A percentile compares a stretch with the other conserved stretches of the same genome.
Conservation (phyloP, 1,140 invertebrate genomes). For the Drosophila asahinai region DNA sequence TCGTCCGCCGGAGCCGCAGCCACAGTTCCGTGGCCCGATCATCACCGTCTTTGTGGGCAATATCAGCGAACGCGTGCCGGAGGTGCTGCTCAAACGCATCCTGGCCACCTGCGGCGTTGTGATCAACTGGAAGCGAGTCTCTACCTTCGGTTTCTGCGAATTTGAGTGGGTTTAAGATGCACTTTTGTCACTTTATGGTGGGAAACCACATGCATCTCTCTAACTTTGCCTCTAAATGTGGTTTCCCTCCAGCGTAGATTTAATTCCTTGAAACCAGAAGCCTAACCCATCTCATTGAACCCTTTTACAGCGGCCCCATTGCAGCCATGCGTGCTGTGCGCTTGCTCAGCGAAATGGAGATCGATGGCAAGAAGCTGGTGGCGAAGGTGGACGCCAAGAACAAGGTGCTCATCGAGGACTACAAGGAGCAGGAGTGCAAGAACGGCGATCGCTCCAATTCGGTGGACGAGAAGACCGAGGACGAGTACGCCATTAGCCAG, state of each 20-base stretch:
- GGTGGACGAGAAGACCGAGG: slow-evolving; percentile 90
- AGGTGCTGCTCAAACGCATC: slow-evolving; percentile 97
- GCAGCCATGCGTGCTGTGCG: slow-evolving; percentile 97
- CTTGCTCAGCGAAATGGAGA: slow-evolving; percentile 96
- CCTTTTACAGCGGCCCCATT: slow-evolving; percentile 92
- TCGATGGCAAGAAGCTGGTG: slow-evolving; percentile 96
- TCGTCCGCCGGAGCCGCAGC: slow-evolving; percentile 72
- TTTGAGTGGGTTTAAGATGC: slow-evolving; percentile 84
- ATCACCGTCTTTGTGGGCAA: slow-evolving; percentile 99
- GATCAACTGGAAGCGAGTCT: slow-evolving; percentile 98
- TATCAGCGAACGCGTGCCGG: slow-evolving; percentile 97
- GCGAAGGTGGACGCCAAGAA: slow-evolving; percentile 99
- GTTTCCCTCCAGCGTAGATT: neutral
- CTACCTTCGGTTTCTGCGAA: slow-evolving; percentile 99
- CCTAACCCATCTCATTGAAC: neutral
- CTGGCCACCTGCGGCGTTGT: slow-evolving; percentile 96
- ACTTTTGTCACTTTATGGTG: neutral
- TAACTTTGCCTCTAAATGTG: neutral
- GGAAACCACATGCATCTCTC: neutral
- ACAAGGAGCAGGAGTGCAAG: slow-evolving; percentile 89
- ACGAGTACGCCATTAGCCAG: slow-evolving; percentile 90
- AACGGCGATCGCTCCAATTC: slow-evolving; percentile 78
- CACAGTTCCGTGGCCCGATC: slow-evolving; percentile 90
- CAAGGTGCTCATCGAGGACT: slow-evolving; percentile 96
- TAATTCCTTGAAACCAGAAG: neutral